phyloP scores from a whole-genome alignment of 2,113 vertebrate genomes.

The Sylvietta virens region DNA sequence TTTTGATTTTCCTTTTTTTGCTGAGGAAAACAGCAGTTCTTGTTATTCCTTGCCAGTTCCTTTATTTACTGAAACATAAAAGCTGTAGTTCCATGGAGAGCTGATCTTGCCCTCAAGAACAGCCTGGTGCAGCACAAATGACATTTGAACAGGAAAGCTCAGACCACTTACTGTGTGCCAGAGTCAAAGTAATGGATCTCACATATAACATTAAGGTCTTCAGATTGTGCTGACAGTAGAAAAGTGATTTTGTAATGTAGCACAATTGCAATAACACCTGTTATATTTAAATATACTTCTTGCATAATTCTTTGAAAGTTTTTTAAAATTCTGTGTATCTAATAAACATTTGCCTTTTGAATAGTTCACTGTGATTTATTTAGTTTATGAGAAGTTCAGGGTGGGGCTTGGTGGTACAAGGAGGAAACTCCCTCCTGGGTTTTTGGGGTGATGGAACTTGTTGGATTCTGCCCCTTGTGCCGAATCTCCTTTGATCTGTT shows the following conservation, averaged over 20 bases:
- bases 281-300: conserved; percentile 69
- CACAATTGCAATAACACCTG: conserved; percentile 42
- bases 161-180: conserved; percentile 9
- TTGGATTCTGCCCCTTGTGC: not conserved
- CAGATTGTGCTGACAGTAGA: conserved; percentile 20
- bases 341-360: conserved; percentile 72
- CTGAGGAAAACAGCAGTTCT: conserved; percentile 1
- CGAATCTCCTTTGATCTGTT: fast-evolving
- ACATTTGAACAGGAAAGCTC: not conserved
- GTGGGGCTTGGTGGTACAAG: not conserved
- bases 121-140: conserved; percentile 7
- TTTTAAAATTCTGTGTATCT: conserved; percentile 65
- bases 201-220: conserved; percentile 3
- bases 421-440: not conserved
- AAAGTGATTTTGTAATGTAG: conserved; percentile 43
- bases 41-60: conserved; percentile 28
- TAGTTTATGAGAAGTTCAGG: not conserved
- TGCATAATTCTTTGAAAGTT: conserved; percentile 60
- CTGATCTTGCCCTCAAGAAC: conserved; percentile 19
- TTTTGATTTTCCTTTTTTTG: conserved; percentile 26
- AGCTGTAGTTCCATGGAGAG: not conserved
- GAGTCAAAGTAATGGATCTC: not conserved
- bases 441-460: not conserved
- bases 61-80: conserved; percentile 9
- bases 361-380: conserved; percentile 48